Evolutionary conservation across 2,113 vertebrate species (phyloP).

Genomic region (Heptranchias perlo): DNA sequence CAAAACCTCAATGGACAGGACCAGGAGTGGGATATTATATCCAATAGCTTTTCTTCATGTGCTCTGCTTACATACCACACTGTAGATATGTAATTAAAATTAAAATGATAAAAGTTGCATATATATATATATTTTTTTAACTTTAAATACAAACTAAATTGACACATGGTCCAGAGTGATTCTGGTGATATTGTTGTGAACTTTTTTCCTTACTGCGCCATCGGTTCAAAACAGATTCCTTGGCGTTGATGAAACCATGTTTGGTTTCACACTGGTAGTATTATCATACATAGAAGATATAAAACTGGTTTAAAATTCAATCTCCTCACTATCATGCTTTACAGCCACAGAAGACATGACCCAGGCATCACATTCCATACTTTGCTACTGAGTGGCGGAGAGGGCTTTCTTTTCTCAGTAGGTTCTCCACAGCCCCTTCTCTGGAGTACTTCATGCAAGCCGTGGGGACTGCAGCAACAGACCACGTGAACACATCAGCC

Average conservation of each 20-base stretch:
- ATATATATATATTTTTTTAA: neutral
- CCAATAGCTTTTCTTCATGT: neutral
- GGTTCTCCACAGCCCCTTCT: no score
- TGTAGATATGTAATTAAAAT: neutral
- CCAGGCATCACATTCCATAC: neutral
- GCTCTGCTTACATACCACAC: neutral
- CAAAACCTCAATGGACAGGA: neutral
- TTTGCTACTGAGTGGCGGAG: no score
- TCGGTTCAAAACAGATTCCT: neutral
- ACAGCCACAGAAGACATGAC: neutral
- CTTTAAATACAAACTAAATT: neutral
- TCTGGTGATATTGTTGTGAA: neutral
- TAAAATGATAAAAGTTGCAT: neutral
- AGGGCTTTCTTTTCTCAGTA: no score
- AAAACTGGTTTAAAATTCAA: neutral
- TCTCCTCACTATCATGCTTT: neutral
- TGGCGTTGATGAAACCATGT: neutral
- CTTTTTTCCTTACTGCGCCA: neutral
- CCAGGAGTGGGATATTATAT: neutral
- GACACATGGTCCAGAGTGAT: neutral
- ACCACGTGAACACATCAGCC: no score
- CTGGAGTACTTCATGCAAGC: no score
- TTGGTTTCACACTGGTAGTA: neutral
- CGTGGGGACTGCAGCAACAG: no score
- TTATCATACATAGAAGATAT: neutral